phyloP scores from a whole-genome alignment of 2,888 invertebrate species.

The Salticus scenicus region DNA sequence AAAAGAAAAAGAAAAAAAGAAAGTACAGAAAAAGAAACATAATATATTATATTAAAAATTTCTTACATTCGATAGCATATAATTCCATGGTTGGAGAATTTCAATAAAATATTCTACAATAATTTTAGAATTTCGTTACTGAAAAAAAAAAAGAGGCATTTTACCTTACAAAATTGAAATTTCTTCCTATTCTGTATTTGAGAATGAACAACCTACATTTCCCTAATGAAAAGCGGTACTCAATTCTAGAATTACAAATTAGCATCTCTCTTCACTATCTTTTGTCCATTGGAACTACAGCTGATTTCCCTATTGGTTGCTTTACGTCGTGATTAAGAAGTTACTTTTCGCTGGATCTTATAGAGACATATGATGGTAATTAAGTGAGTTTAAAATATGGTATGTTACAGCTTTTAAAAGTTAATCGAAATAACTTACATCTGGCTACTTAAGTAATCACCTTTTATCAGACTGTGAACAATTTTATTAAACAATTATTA shows the following conservation, averaged over 20 bases:
- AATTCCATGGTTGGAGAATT: no score
- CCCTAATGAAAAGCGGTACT: constrained; percentile 65
- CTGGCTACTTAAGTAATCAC: constrained; percentile 19
- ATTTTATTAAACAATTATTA: not conserved
- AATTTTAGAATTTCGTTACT: no score
- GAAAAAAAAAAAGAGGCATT: no score
- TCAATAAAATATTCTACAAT: no score
- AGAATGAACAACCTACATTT: no score
- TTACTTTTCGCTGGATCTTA: constrained; percentile 57
- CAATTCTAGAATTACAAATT: constrained; percentile 65
- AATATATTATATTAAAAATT: no score
- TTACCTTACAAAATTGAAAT: no score
- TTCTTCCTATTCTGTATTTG: no score
- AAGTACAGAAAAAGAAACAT: no score
- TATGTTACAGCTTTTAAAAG: constrained; percentile 41
- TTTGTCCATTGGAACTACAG: constrained; percentile 58
- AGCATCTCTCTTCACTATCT: constrained; percentile 60
- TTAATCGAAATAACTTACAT: constrained; percentile 34
- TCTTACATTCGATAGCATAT: no score
- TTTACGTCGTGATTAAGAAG: constrained; percentile 64
- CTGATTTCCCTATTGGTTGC: constrained; percentile 66
- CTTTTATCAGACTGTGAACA: not conserved
- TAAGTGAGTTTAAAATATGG: constrained; percentile 51
- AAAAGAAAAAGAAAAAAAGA: no score
- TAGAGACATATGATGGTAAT: constrained; percentile 60